Base-by-base conservation (phyloP, 2,888 invertebrate genomes). In the Tribolium freemani region DNA sequence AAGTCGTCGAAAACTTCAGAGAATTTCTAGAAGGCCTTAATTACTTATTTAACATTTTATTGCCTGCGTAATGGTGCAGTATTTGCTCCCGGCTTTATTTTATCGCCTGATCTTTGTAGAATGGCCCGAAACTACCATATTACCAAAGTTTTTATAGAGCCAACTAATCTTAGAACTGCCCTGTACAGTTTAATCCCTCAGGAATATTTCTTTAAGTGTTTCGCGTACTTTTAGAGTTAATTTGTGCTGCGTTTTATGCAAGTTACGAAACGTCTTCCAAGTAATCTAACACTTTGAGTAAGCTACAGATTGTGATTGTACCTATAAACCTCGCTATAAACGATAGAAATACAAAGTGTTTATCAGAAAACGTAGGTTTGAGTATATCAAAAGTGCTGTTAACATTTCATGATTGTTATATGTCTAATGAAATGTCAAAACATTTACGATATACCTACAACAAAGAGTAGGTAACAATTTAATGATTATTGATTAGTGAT, bases 21-120 rank as follows among this genome's bases (percentile, higher is more conserved):
- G 80, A 79, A 81, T 80, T 80, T 79, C 79, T 83, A 79, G 80
- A 76, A 79, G 78, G 79, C 75, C 77, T 80, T 82, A 83, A 83
- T 83, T 84, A 80, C 82, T 82, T 82, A 83, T 83, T 83, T 82
- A 82, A 82, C 83, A 83, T 83, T 84, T 83, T 83, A 84, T 83
- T 82, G 82, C 81, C 79, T 81, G 79, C 78, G 80, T 81, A 83
- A 83, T 81, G 81, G 80, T 56, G 71, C 75, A 74, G 76, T 75
- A 73, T 76, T 75, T 78, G 77, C 78, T 75, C 73, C 73, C 73
- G 75, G 79, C 78, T 79, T 79, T 77, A 76, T 79, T 79, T 79
- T 79, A 79, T 78, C 78, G 77, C 76, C 71, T 77, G 77, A 78
- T 78, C 77, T 78, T 75, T 78, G 78, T 75, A 78, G 74, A 79